A percentile compares a stretch with the other conserved stretches of the same genome.
These are phyloP conservation scores for Oncorhynchus clarkii DNA, from an alignment of 2,113 vertebrate genomes.

Conservation along the genomic window DNA sequence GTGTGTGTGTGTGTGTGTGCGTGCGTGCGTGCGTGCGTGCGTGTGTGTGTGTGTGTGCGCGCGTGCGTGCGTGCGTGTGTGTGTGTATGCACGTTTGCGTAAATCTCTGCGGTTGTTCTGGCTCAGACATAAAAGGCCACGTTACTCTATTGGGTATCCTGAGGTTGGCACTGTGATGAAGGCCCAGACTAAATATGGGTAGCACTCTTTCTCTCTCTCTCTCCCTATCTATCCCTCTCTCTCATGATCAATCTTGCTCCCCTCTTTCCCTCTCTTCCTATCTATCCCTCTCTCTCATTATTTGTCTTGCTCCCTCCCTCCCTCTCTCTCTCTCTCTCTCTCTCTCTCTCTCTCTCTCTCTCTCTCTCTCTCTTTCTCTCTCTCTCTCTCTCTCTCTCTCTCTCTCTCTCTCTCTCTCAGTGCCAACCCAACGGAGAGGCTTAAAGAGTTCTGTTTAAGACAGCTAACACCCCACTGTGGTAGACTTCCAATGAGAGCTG, in stretches of 20 bases:
- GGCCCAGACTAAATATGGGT: slow-evolving; percentile 47
- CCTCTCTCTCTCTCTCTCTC: too few species aligned
- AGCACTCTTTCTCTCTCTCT: slow-evolving; percentile 44
- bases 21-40: slow-evolving; percentile 22
- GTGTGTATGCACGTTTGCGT: slow-evolving; percentile 29
- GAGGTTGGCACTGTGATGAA: slow-evolving; percentile 29
- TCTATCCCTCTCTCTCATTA: neutral
- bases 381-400: neutral
- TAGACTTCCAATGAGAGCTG: slow-evolving; percentile 53
- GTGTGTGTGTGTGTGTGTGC: slow-evolving; percentile 25
- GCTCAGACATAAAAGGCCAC: slow-evolving; percentile 52
- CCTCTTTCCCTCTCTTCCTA: slow-evolving; percentile 17
- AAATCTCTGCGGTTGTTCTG: slow-evolving; percentile 42
- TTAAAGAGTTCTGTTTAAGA: slow-evolving; percentile 46
- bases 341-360: slow-evolving; percentile 11
- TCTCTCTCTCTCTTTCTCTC: slow-evolving; percentile 5
- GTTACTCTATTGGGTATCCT: slow-evolving; percentile 51
- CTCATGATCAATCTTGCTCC: neutral
- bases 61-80: slow-evolving; percentile 15
- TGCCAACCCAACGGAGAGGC: slow-evolving; percentile 34
- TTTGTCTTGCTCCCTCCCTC: too few species aligned
- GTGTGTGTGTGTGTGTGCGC: slow-evolving; percentile 6
- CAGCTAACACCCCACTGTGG: slow-evolving; percentile 48
- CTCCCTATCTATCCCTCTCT: slow-evolving; percentile 2
- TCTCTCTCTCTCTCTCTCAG: slow-evolving; percentile 24